Base-by-base conservation (phyloP, 2,888 invertebrate species). In the Diabrotica balteata region DNA sequence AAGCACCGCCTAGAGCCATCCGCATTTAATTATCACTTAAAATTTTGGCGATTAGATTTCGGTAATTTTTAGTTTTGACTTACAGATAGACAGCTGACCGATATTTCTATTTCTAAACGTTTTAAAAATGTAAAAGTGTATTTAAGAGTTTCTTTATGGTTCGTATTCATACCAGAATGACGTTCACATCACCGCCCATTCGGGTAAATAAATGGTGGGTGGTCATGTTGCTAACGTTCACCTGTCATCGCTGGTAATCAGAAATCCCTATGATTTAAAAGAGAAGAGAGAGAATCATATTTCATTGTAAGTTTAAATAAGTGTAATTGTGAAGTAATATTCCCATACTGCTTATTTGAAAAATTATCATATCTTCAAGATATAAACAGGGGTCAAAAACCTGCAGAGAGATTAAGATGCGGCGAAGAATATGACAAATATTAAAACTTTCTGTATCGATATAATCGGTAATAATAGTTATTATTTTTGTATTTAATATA, bases 1-100 rank as follows among this genome's bases (percentile, higher is more conserved):
- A 57, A 57, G 8, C 17, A 57, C 11, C n/a, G 57, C 57, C 57
- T 8, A 7, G 4, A 46, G 57, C n/a, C n/a, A 11, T 5, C 7
- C 8, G 45, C 8, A 57, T 45, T 57, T 57, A 57, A 57, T 57
- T 57, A 57, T 11, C 44, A 17, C 45, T n/a, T 22, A 7, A n/a
- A 44, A 45, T 22, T 53, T 32, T 53, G 7, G 7, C 11, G 53
- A 32, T 53, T 53, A 9, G 32, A 47, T 47, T 47, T 47, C 47
- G 47, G 47, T 47, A 9, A 47, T 47, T 47, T 47, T 47, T 47
- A 47, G 10, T 47, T 8, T 47, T 47, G 47, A 47, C 1, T 10
- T 47, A 47, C 47, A 9, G 9, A 32, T 9, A 8, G 22, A 53
- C 9, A 53, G 53, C 32, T 53, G 53, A 53, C 53, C 53, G 9